These are phyloP conservation scores for Lithophane semibrunnea DNA, from an alignment of 2,888 invertebrate species.

Conservation along the genomic window DNA sequence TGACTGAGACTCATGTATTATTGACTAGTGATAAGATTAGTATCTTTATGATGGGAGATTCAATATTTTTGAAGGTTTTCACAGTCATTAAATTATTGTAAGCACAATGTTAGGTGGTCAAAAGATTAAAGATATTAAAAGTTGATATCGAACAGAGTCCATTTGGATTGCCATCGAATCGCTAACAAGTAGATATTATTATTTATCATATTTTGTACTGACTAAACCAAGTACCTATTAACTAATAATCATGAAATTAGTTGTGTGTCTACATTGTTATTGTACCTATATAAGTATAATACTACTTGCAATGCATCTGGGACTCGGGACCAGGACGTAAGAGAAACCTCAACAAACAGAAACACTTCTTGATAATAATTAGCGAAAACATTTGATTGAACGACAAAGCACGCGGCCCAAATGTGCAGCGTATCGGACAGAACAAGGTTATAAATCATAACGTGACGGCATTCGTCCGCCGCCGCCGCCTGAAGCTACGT, in stretches of 20 bases:
- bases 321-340: conserved; percentile 19
- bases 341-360: conserved; percentile 28
- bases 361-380: conserved; percentile 35
- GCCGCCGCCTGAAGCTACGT: conserved; percentile 59
- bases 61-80: conserved; percentile 26
- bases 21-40: conserved; percentile 18
- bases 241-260: not conserved
- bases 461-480: conserved; percentile 24
- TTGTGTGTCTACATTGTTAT: not conserved
- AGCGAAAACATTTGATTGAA: conserved; percentile 47
- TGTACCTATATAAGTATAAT: not conserved
- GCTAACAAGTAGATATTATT: not conserved
- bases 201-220: not conserved
- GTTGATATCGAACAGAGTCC: not conserved
- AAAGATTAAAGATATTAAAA: not conserved
- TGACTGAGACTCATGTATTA: not conserved
- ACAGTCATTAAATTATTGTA: conserved; percentile 9
- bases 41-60: conserved; percentile 29
- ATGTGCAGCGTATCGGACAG: conserved; percentile 68
- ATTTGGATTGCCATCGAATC: too few species aligned
- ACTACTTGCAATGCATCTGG: not conserved
- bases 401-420: conserved; percentile 53
- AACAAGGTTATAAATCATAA: conserved; percentile 62
- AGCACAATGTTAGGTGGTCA: conserved; percentile 1
- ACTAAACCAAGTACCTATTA: not conserved